These are phyloP conservation scores for Drosophila burlai DNA, from an alignment of 1,140 invertebrate genomes.

Conservation along the genomic window DNA sequence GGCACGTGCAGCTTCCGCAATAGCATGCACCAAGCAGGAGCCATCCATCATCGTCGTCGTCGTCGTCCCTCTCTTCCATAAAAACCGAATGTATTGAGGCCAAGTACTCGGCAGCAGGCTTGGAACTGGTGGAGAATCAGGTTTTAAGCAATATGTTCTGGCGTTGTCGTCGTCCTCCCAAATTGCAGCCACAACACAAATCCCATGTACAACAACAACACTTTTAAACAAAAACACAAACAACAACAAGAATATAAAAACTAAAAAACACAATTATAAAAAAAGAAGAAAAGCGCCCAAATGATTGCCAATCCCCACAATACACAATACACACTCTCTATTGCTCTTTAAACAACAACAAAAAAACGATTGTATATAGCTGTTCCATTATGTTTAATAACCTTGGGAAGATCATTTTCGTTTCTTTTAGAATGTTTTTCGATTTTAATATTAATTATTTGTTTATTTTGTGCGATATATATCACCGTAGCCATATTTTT, in stretches of 20 bases:
- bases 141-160: conserved; percentile 77
- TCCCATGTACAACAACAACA: conserved; percentile 47
- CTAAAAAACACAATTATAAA: conserved; percentile 9
- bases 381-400: conserved; percentile 52
- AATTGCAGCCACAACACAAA: conserved; percentile 37
- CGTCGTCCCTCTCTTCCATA: conserved; percentile 75
- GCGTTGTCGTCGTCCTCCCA: conserved; percentile 66
- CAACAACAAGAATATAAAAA: conserved; percentile 27
- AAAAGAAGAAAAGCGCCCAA: conserved; percentile 39
- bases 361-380: conserved; percentile 66
- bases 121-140: conserved; percentile 78
- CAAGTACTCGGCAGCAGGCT: conserved; percentile 71
- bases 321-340: conserved; percentile 15
- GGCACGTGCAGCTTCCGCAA: conserved; percentile 79
- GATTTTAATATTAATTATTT: conserved; percentile 51
- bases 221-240: conserved; percentile 24
- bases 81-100: conserved; percentile 68
- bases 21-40: conserved; percentile 74
- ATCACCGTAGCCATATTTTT: conserved; percentile 74
- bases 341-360: conserved; percentile 30
- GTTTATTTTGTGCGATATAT: conserved; percentile 64
- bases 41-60: conserved; percentile 42
- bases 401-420: conserved; percentile 37
- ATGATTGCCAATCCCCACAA: conserved; percentile 48
- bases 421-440: conserved; percentile 42